These are phyloP conservation scores for Eurypyga helias DNA, from an alignment of 2,113 vertebrate species.

Conservation along the genomic window DNA sequence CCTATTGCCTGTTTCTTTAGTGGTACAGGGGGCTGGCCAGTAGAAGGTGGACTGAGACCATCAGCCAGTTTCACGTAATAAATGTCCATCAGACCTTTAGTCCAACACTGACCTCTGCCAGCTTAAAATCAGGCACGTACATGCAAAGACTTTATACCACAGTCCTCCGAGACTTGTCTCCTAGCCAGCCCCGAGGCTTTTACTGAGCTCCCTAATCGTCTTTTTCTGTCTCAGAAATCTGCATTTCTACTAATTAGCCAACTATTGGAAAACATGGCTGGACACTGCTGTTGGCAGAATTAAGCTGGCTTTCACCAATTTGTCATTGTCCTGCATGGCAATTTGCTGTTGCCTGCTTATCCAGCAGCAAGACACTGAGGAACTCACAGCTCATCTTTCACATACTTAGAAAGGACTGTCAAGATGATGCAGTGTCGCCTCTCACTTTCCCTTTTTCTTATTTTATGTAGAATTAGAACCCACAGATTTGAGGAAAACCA, in stretches of 20 bases:
- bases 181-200: background rate
- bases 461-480: slow-evolving; percentile 35
- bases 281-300: background rate
- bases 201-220: background rate
- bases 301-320: background rate
- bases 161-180: background rate
- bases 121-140: background rate
- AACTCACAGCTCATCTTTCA: background rate
- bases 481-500: background rate
- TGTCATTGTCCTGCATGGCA: background rate
- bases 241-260: slow-evolving; percentile 23
- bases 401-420: background rate
- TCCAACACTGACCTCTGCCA: background rate
- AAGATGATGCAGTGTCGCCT: slow-evolving; percentile 1
- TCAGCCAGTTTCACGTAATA: background rate
- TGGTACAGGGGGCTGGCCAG: background rate
- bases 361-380: background rate
- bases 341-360: slow-evolving; percentile 3
- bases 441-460: background rate
- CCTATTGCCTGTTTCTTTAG: background rate
- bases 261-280: background rate
- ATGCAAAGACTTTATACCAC: background rate
- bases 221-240: background rate
- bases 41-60: background rate
- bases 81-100: background rate